A percentile compares a stretch with the other conserved stretches of the same genome.
These are phyloP conservation scores for Bufo bufo DNA, from an alignment of 2,113 vertebrate species.

Conservation along the genomic window DNA sequence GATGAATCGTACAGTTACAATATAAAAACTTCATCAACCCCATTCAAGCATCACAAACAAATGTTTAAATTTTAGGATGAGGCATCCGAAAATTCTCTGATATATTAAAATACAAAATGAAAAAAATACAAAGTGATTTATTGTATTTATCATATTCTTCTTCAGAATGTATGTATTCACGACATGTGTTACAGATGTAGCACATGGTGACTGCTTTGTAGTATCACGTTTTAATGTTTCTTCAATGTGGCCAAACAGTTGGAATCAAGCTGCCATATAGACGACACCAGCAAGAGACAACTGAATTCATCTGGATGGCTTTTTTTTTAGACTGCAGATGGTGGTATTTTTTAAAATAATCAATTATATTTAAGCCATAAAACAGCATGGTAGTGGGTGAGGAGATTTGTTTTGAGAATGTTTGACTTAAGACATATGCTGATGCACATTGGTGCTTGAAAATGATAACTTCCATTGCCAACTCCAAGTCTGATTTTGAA, in stretches of 20 bases:
- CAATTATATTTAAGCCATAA: neutral
- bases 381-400: too few species aligned
- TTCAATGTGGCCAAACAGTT: neutral
- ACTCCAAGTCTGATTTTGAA: too few species aligned
- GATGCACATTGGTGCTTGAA: neutral
- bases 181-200: neutral
- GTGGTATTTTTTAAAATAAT: neutral
- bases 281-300: neutral
- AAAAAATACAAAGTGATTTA: neutral
- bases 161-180: neutral
- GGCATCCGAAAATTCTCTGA: too few species aligned
- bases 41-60: too few species aligned
- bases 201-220: neutral
- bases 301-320: neutral
- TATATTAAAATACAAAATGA: neutral
- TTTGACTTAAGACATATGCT: too few species aligned
- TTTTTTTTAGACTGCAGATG: neutral
- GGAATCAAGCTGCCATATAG: neutral
- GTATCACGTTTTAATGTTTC: neutral
- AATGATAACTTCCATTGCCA: neutral
- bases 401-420: too few species aligned
- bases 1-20: too few species aligned
- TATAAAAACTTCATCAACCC: too few species aligned
- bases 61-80: too few species aligned
- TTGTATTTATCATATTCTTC: neutral